These are phyloP conservation scores for Philopedon plagiatum DNA, from an alignment of 2,888 invertebrate genomes.

Conservation along the genomic window DNA sequence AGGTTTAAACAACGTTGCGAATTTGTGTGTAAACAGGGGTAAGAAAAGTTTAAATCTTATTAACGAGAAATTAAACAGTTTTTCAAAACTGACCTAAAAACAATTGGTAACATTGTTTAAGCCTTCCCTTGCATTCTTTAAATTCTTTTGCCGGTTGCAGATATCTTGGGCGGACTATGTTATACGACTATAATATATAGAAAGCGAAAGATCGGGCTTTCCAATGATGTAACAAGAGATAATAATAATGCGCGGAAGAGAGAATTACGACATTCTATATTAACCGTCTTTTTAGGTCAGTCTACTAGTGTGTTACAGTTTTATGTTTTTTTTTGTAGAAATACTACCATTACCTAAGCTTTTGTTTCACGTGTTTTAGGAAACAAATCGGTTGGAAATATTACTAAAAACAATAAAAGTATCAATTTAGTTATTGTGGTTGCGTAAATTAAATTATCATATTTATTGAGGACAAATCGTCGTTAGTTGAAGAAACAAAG, in stretches of 20 bases:
- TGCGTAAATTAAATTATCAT: not conserved
- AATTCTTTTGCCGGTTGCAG: too few relatives aligned
- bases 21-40: too few relatives aligned
- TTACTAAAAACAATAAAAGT: not conserved
- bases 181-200: constrained; percentile 43
- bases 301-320: constrained; percentile 1
- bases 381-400: not conserved
- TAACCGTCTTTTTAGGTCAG: constrained; percentile 10
- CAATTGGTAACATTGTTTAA: too few relatives aligned
- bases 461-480: not conserved
- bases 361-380: constrained; percentile 1
- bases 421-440: not conserved
- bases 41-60: too few relatives aligned
- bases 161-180: not conserved
- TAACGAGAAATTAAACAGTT: too few relatives aligned
- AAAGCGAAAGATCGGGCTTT: constrained; percentile 55
- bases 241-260: constrained; percentile 20
- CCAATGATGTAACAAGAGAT: constrained; percentile 55
- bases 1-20: too few relatives aligned
- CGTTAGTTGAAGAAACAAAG: too few relatives aligned
- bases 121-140: too few relatives aligned
- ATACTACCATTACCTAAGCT: not conserved
- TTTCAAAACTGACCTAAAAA: too few relatives aligned
- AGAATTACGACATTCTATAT: constrained; percentile 24
- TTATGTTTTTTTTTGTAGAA: not conserved